Conservation (phyloP, 2,888 invertebrate species). For the Chironomus tentans region DNA sequence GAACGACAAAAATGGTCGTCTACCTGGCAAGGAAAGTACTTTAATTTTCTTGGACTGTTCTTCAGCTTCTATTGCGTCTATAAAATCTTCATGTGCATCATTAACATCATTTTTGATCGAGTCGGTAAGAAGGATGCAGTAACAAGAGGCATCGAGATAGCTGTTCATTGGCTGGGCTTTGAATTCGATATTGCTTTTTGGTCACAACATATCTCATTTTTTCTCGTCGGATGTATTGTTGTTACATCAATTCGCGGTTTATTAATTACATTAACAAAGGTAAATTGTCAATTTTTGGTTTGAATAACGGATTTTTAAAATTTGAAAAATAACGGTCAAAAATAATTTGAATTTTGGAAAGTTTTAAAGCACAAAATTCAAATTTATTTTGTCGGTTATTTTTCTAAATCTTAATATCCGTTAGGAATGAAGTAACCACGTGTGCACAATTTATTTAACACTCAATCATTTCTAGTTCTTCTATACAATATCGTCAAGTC, state of each 20-base stretch:
- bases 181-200: slow-evolving; percentile 96
- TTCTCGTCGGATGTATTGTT: slow-evolving; percentile 93
- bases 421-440: no score
- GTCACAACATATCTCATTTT: slow-evolving; percentile 98
- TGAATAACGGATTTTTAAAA: no score
- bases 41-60: slow-evolving; percentile 96
- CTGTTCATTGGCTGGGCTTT: slow-evolving; percentile 92
- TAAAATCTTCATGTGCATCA: slow-evolving; percentile 99
- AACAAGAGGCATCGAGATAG: slow-evolving; percentile 90
- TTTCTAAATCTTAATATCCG: no score
- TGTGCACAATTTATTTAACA: no score
- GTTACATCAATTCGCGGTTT: slow-evolving; percentile 95
- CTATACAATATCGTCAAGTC: slow-evolving; percentile 97
- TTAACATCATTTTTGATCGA: slow-evolving; percentile 97
- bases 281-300: slow-evolving; percentile 35
- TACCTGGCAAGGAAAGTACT: slow-evolving; percentile 95
- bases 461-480: slow-evolving; percentile 69
- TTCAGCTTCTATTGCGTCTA: slow-evolving; percentile 97
- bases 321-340: no score
- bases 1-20: slow-evolving; percentile 90
- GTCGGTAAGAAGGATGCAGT: slow-evolving; percentile 98
- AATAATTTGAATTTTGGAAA: background rate
- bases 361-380: no score
- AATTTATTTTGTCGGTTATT: slow-evolving; percentile 27
- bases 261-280: slow-evolving; percentile 93